phyloP scores from a whole-genome alignment of 2,797 vertebrate species.

The Discoglossus pictus region DNA sequence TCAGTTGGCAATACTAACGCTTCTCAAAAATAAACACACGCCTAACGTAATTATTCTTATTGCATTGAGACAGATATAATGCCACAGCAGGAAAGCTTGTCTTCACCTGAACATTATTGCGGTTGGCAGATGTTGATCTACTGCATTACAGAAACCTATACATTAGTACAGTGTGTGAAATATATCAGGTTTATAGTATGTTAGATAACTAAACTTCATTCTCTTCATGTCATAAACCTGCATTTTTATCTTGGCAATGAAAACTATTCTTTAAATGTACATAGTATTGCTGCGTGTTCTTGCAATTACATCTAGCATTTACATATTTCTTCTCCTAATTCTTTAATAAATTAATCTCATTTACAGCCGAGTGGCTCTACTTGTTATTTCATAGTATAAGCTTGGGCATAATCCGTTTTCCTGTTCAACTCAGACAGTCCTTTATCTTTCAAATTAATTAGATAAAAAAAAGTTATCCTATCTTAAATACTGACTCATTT shows the following conservation, averaged over 20 bases:
- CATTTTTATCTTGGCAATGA: conserved; percentile 31
- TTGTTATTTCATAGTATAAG: conserved; percentile 48
- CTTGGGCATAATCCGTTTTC: conserved; percentile 48
- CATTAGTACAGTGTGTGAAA: no score
- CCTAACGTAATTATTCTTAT: no score
- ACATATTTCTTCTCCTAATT: conserved; percentile 63
- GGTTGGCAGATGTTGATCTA: no score
- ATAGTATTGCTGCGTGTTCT: conserved; percentile 45
- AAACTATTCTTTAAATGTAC: conserved; percentile 40
- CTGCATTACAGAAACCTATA: no score
- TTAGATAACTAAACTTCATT: no score
- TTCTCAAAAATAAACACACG: no score
- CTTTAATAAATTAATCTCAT: conserved; percentile 66
- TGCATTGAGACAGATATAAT: no score
- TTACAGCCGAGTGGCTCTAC: conserved; percentile 61
- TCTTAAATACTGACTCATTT: conserved; percentile 59
- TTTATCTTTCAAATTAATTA: conserved; percentile 67
- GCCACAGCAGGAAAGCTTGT: no score
- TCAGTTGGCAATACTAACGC: no score
- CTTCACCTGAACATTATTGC: no score
- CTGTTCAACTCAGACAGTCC: conserved; percentile 54
- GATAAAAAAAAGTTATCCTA: conserved; percentile 64
- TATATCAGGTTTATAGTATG: no score
- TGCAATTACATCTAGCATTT: conserved; percentile 45
- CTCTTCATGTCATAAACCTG: no score